Conservation (phyloP, 1,140 invertebrate species). For the Lordiphosa collinella region DNA sequence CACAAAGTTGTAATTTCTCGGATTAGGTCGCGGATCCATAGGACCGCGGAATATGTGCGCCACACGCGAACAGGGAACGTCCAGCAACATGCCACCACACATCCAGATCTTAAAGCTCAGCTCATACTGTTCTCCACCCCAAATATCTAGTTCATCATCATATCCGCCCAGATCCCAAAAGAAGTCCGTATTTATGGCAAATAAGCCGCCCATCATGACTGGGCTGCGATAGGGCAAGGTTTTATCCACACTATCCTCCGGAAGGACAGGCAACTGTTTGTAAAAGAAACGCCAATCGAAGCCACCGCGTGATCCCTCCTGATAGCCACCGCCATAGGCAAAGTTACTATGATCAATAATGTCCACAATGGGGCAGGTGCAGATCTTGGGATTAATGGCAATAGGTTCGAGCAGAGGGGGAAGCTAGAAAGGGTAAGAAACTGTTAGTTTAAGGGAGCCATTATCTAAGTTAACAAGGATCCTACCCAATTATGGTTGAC, state of each 20-base stretch:
- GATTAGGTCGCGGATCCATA: conserved; percentile 92
- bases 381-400: conserved; percentile 85
- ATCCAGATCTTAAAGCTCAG: conserved; percentile 97
- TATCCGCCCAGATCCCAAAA: conserved; percentile 98
- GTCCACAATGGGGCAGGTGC: conserved; percentile 92
- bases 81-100: conserved; percentile 94
- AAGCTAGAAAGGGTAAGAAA: conserved; percentile 66
- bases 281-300: conserved; percentile 94
- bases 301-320: conserved; percentile 89
- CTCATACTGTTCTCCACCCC: conserved; percentile 99
- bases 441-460: not conserved
- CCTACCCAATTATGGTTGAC: conserved; percentile 88
- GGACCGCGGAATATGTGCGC: conserved; percentile 87
- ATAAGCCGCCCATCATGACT: conserved; percentile 98
- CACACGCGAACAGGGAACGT: conserved; percentile 94
- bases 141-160: conserved; percentile 93
- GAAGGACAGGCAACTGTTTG: conserved; percentile 88
- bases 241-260: conserved; percentile 86
- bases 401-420: conserved; percentile 89
- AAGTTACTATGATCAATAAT: conserved; percentile 89
- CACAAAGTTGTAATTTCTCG: conserved; percentile 82
- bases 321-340: conserved; percentile 86
- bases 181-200: conserved; percentile 92
- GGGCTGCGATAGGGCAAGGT: conserved; percentile 90
- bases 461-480: not conserved